Evolutionary conservation across 2,888 invertebrate genomes (phyloP).

Genomic region (Aricia artaxerxes): DNA sequence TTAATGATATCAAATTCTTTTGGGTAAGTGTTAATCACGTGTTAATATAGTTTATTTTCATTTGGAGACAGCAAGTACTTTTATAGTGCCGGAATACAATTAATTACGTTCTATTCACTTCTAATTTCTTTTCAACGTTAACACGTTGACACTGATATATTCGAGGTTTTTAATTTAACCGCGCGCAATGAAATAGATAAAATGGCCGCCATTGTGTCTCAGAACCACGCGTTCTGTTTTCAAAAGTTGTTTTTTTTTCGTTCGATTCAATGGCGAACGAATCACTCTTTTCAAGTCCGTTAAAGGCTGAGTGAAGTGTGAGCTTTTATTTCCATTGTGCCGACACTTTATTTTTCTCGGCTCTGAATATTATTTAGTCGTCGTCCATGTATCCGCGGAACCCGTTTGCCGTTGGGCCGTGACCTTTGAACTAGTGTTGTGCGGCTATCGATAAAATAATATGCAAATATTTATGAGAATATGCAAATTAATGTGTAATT

Average conservation of each 20-base stretch:
- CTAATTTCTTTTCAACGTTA: conserved; percentile 2
- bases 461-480: conserved; percentile 30
- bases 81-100: not conserved
- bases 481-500: not conserved
- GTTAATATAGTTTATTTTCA: not conserved
- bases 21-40: not conserved
- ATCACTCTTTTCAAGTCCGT: conserved; percentile 42
- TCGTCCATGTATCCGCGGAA: conserved; percentile 60
- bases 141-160: conserved; percentile 19
- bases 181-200: conserved; percentile 28
- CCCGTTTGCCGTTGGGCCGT: conserved; percentile 69
- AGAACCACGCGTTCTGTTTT: conserved; percentile 47
- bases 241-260: conserved; percentile 45
- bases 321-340: conserved; percentile 54
- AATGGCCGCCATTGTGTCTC: conserved; percentile 50
- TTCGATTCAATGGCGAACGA: conserved; percentile 47
- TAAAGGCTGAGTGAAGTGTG: conserved; percentile 50
- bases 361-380: conserved; percentile 70
- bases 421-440: conserved; percentile 65
- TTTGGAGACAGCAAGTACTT: too few relatives aligned
- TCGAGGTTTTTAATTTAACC: conserved; percentile 11
- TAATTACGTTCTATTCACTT: conserved; percentile 3
- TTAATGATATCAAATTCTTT: not conserved
- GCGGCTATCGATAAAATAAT: conserved; percentile 40
- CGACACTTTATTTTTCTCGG: conserved; percentile 56